Percentiles rank a stretch among this genome's conserved stretches.
These are phyloP conservation scores for Phaethon lepturus DNA, from an alignment of 2,113 vertebrate genomes.

Conservation along the genomic window DNA sequence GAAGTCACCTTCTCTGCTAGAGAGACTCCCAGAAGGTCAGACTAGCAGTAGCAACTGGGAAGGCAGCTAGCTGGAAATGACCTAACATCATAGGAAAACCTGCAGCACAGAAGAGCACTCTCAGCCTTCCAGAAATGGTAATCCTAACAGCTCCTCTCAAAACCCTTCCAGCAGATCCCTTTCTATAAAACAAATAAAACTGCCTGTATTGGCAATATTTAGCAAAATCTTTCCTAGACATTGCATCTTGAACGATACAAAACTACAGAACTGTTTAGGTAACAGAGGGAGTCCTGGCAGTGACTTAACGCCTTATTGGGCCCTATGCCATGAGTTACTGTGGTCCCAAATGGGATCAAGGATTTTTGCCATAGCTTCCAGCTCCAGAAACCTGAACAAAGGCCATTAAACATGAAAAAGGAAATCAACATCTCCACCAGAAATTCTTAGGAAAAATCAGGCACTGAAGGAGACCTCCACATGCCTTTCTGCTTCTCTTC, in stretches of 20 bases:
- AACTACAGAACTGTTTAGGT: not conserved
- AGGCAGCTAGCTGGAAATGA: not conserved
- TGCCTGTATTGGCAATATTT: not conserved
- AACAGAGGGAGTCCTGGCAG: not conserved
- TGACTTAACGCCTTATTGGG: not conserved
- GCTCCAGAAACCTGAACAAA: not conserved
- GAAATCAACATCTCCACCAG: not conserved
- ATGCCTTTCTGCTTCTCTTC: not conserved
- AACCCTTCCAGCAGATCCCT: not conserved
- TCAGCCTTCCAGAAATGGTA: not conserved
- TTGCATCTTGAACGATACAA: not conserved
- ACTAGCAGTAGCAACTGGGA: not conserved
- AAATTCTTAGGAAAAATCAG: not conserved
- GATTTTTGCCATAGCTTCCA: not conserved
- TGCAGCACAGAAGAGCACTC: not conserved
- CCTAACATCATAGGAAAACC: not conserved
- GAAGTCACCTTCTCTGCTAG: not conserved
- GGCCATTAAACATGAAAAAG: not conserved
- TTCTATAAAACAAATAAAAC: slow-evolving; percentile 1
- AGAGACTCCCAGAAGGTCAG: not conserved
- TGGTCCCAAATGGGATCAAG: not conserved
- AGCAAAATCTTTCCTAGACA: not conserved
- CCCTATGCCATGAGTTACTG: not conserved
- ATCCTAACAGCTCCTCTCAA: not conserved
- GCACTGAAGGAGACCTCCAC: not conserved